Percentiles rank a stretch among this genome's conserved stretches.
Evolutionary conservation across 2,888 invertebrate species (phyloP).

Genomic region (Cheilosia vernalis): DNA sequence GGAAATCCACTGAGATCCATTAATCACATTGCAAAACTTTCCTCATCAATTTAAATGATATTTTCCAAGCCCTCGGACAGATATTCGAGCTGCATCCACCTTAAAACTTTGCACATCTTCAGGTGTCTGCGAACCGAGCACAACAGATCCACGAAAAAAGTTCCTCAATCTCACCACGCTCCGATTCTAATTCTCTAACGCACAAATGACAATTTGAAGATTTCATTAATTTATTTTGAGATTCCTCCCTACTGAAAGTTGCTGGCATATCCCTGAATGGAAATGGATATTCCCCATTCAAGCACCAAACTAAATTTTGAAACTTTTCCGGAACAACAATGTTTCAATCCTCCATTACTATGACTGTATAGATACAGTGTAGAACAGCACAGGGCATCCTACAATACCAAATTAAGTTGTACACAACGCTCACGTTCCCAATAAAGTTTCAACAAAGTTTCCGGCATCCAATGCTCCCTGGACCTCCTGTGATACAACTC

Average conservation of each 20-base stretch:
- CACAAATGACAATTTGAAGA: slow-evolving; percentile 57
- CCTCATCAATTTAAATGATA: slow-evolving; percentile 51
- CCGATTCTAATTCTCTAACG: slow-evolving; percentile 29
- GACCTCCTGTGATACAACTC: neutral
- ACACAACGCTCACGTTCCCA: slow-evolving; percentile 59
- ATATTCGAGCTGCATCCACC: slow-evolving; percentile 11
- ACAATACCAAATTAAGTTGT: slow-evolving; percentile 62
- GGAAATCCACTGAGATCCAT: slow-evolving; percentile 10
- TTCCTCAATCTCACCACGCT: slow-evolving; percentile 11
- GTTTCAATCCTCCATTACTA: slow-evolving; percentile 34
- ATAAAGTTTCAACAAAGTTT: slow-evolving; percentile 67
- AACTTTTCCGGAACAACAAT: slow-evolving; percentile 33
- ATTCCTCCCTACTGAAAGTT: slow-evolving; percentile 17
- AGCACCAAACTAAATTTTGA: slow-evolving; percentile 33
- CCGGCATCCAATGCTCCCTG: slow-evolving; percentile 5
- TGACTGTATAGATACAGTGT: neutral
- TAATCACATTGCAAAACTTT: slow-evolving; percentile 54
- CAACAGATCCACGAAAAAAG: slow-evolving; percentile 17
- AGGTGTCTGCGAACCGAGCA: slow-evolving; percentile 12
- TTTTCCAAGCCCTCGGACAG: slow-evolving; percentile 35
- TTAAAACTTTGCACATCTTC: slow-evolving; percentile 15
- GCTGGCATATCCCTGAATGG: slow-evolving; percentile 26
- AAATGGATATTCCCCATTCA: slow-evolving; percentile 47
- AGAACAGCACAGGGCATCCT: slow-evolving; percentile 33
- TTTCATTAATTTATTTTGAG: slow-evolving; percentile 48